phyloP scores from a whole-genome alignment of 2,113 vertebrate genomes.

The Gambusia holbrooki region DNA sequence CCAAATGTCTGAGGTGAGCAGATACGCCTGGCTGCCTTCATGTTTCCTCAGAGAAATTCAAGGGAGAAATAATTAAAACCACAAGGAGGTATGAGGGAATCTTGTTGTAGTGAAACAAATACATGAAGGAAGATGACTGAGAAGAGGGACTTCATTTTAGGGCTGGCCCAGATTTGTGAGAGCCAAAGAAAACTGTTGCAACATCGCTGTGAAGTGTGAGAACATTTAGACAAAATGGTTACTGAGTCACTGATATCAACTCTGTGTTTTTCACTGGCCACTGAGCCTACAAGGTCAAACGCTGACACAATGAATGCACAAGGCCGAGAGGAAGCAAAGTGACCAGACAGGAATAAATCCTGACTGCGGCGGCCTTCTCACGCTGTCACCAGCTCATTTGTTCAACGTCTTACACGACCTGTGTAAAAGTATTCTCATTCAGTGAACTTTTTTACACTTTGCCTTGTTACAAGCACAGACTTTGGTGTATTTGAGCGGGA shows the following conservation, averaged over 20 bases:
- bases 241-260: constrained; percentile 19
- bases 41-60: constrained; percentile 14
- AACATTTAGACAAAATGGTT: constrained; percentile 23
- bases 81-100: neutral
- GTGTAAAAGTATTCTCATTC: neutral
- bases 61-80: constrained; percentile 20
- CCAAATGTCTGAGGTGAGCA: constrained; percentile 20
- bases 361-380: constrained; percentile 56
- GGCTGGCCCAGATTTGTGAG: neutral
- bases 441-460: neutral
- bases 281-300: constrained; percentile 33
- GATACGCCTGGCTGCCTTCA: constrained; percentile 31
- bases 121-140: neutral
- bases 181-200: constrained; percentile 10
- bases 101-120: constrained; percentile 4
- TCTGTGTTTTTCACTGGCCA: neutral
- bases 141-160: neutral
- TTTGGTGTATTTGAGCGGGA: too few species aligned
- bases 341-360: constrained; percentile 30
- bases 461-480: too few species aligned
- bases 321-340: constrained; percentile 55
- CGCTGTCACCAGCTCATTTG: constrained; percentile 32
- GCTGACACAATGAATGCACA: constrained; percentile 51
- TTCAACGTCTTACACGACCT: neutral
- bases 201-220: constrained; percentile 31